Evolutionary conservation across 2,888 invertebrate genomes (phyloP).

Genomic region (Agrochola lota): DNA sequence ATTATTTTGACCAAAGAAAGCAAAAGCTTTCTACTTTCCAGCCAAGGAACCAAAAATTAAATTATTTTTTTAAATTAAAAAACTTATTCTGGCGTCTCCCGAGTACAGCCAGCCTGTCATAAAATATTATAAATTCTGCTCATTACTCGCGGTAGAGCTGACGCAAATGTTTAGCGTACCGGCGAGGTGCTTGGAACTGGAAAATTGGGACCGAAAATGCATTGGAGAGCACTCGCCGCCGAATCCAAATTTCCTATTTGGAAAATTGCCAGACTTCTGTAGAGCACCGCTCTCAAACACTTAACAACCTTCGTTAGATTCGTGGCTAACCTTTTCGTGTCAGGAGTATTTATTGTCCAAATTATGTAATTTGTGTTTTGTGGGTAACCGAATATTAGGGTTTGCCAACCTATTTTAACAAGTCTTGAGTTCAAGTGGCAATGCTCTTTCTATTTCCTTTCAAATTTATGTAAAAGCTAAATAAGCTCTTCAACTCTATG

Average conservation of each 20-base stretch:
- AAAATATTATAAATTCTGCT: constrained; percentile 42
- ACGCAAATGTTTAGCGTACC: constrained; percentile 58
- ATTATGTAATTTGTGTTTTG: constrained; percentile 21
- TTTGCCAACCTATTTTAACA: background rate
- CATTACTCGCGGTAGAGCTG: constrained; percentile 44
- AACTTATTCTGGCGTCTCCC: constrained; percentile 3
- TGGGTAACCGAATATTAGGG: background rate
- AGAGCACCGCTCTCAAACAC: constrained; percentile 38
- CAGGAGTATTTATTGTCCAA: constrained; percentile 18
- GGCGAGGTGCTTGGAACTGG: constrained; percentile 67
- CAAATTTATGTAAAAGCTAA: background rate
- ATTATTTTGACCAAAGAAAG: background rate
- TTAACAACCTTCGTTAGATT: constrained; percentile 43
- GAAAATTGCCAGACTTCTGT: constrained; percentile 70
- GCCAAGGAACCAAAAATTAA: background rate
- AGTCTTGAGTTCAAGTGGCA: background rate
- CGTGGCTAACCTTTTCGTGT: constrained; percentile 37
- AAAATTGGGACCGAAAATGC: constrained; percentile 74
- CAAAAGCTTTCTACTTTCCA: background rate
- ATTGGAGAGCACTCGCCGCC: constrained; percentile 65
- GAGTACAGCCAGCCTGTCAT: constrained; percentile 34
- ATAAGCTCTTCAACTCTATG: background rate
- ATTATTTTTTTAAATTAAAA: background rate
- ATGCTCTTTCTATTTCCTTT: background rate
- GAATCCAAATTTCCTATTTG: constrained; percentile 70